phyloP scores from a whole-genome alignment of 1,140 invertebrate genomes.

The Solenopsis fugax region DNA sequence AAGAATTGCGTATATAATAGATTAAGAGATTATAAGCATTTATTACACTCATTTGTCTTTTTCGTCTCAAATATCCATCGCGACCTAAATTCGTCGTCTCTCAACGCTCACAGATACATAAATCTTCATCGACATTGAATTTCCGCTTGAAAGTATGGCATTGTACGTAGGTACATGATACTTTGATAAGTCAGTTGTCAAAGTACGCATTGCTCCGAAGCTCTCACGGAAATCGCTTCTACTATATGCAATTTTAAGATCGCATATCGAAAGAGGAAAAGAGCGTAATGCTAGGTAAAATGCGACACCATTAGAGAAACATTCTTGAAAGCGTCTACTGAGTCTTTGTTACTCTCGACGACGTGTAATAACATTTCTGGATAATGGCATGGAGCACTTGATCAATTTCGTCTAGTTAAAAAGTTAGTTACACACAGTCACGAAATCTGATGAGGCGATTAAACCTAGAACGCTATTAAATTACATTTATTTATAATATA shows the following conservation, averaged over 20 bases:
- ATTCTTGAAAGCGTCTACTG: neutral
- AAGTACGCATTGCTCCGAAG: neutral
- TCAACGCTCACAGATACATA: conserved; percentile 1
- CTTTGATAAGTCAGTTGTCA: conserved; percentile 20
- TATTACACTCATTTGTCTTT: neutral
- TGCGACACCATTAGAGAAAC: conserved; percentile 2
- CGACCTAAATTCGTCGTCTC: neutral
- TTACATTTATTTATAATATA: too few relatives aligned
- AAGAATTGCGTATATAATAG: neutral
- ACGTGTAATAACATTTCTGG: conserved; percentile 6
- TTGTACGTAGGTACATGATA: neutral
- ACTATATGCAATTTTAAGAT: conserved; percentile 34
- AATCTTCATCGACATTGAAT: conserved; percentile 43
- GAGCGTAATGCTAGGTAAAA: neutral
- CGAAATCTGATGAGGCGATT: neutral
- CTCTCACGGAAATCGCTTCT: conserved; percentile 22
- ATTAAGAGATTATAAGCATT: neutral
- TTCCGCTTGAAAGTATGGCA: neutral
- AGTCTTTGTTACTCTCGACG: conserved; percentile 5
- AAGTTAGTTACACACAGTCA: neutral
- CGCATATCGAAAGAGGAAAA: conserved; percentile 27
- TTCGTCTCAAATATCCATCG: neutral
- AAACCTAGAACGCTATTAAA: too few relatives aligned
- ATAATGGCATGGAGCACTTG: neutral
- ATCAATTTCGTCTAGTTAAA: neutral